Evolutionary conservation across 2,113 vertebrate species (phyloP).

Genomic region (Tragelaphus buxtoni): DNA sequence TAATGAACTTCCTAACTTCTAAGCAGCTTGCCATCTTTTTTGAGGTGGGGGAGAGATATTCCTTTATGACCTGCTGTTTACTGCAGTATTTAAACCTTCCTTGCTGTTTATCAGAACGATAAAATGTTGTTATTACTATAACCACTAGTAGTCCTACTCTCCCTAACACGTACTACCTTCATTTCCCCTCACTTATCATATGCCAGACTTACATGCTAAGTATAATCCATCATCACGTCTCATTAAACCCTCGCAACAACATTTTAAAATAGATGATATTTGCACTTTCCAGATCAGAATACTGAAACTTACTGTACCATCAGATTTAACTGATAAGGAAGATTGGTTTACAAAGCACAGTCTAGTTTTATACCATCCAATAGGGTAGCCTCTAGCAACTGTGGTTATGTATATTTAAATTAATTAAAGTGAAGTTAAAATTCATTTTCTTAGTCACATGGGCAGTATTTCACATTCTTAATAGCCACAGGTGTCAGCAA

Average conservation of each 20-base stretch:
- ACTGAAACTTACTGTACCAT: background rate
- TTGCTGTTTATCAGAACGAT: background rate
- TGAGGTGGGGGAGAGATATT: background rate
- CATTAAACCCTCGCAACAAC: background rate
- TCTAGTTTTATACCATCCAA: background rate
- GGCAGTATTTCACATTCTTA: background rate
- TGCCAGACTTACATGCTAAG: background rate
- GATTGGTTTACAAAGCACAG: background rate
- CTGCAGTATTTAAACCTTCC: background rate
- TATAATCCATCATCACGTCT: background rate
- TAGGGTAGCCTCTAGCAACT: background rate
- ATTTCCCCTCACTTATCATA: background rate
- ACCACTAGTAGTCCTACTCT: background rate
- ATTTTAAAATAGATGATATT: background rate
- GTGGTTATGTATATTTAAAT: background rate
- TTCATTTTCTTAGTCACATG: background rate
- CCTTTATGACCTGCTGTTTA: background rate
- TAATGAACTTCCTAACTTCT: constrained; percentile 23
- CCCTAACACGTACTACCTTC: background rate
- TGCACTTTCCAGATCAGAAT: background rate
- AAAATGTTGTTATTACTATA: background rate
- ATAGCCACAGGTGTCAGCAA: background rate
- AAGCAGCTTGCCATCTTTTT: background rate
- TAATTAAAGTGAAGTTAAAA: background rate
- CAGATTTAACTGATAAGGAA: background rate